phyloP scores from a whole-genome alignment of 1,140 invertebrate species.

The Monochamus saltuarius region DNA sequence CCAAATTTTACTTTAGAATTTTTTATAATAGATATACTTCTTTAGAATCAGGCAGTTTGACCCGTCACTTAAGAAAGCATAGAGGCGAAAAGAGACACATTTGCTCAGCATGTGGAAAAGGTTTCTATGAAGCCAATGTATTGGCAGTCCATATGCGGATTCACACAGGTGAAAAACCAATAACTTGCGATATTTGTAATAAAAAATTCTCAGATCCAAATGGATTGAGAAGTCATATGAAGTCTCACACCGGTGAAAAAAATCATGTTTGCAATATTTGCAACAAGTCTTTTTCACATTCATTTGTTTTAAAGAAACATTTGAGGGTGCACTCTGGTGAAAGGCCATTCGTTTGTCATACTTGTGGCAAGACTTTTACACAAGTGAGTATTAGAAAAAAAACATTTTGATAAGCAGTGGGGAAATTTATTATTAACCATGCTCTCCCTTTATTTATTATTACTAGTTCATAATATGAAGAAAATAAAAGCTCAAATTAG shows the following conservation, averaged over 20 bases:
- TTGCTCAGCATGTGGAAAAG: conserved; percentile 15
- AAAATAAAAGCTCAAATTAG: no score
- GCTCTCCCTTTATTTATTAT: no score
- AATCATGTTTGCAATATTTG: conserved; percentile 56
- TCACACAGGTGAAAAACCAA: conserved; percentile 59
- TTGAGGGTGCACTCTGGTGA: conserved; percentile 58
- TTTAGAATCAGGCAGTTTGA: conserved; percentile 57
- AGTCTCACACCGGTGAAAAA: conserved; percentile 44
- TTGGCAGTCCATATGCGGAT: conserved; percentile 35
- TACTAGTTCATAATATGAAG: no score
- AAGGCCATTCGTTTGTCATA: conserved; percentile 53
- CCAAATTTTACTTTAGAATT: no score
- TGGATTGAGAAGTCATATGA: conserved; percentile 50
- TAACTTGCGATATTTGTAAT: conserved; percentile 59
- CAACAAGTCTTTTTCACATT: conserved; percentile 57
- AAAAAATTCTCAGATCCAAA: conserved; percentile 52
- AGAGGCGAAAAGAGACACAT: conserved; percentile 36
- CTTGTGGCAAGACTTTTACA: conserved; percentile 55
- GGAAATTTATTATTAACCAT: no score
- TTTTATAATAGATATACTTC: no score
- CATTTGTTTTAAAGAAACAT: conserved; percentile 59
- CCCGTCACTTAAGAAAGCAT: conserved; percentile 50
- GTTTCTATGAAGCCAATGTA: conserved; percentile 9
- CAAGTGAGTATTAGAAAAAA: conserved; percentile 47
- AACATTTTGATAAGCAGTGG: no score